Evolutionary conservation across 2,888 invertebrate genomes (phyloP), one percentile per base, ranked within the genome.

Genomic region (Ectemnius lituratus): DNA sequence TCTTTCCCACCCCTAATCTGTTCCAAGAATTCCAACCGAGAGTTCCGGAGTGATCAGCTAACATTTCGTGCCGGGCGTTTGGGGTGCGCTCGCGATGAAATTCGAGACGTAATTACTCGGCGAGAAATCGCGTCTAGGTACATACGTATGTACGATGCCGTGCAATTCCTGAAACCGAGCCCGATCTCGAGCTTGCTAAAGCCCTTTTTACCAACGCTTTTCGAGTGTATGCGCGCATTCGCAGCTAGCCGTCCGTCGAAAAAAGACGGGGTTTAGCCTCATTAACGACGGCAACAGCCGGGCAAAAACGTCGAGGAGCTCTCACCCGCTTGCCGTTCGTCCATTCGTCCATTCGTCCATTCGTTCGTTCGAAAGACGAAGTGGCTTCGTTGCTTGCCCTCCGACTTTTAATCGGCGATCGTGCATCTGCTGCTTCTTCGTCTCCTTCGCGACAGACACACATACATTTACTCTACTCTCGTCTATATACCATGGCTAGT

Each of bases 281-380:
- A 75, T 78, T 75, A 79, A 68, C 72, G 70, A 73, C 60, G 71
- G 68, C 71, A 66, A 73, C 58, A 69, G 60, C 20, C 28, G 49
- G n/a, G 62, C 67, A 72, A 75, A 75, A 79, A 70, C 47, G 49
- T 57, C 56, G 67, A 67, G 66, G 28, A 66, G 66, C 76, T 63
- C 52, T 67, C 70, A 56, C 67, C 63, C 37, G 37, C 8, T 11
- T 11, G 49, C 62, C 72, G 16, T 20, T 63, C 62, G 67, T 66
- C 57, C 67, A 60, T 62, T 59, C 67, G 56, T 72, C 37, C 37
- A 37, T 37, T 37, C 72, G 23, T 37, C 70, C 59, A 63, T 67
- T 45, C 67, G 65, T 57, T 60, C 67, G 58, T 67, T 63, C 59
- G 67, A 73, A 64, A 59, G 73, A 65, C 62, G 62, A 58, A 63